phyloP scores from a whole-genome alignment of 2,113 vertebrate species.

The Camelus dromedarius region DNA sequence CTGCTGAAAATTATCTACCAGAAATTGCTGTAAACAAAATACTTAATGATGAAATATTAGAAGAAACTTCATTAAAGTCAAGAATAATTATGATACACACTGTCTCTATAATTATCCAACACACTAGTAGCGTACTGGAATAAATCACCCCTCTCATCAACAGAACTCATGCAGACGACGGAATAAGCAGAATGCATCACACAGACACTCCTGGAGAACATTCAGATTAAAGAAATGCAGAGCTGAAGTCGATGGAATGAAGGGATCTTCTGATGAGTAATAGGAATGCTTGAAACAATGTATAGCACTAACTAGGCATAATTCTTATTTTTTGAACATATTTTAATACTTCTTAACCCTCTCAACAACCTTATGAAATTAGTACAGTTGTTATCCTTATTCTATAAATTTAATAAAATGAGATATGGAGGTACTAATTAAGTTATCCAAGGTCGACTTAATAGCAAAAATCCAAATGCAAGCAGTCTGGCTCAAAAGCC shows the following conservation, averaged over 20 bases:
- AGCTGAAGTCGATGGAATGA: neutral
- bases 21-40: conserved; percentile 73
- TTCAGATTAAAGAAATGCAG: neutral
- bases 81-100: conserved; percentile 69
- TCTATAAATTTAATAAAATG: neutral
- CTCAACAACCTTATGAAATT: neutral
- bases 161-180: conserved; percentile 26
- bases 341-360: neutral
- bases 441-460: neutral
- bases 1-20: conserved; percentile 63
- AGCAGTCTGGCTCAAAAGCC: neutral
- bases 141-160: conserved; percentile 68
- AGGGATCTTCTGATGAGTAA: neutral
- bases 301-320: neutral
- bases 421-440: neutral
- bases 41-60: conserved; percentile 66
- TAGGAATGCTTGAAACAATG: neutral
- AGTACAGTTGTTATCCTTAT: neutral
- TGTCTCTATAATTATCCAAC: conserved; percentile 64
- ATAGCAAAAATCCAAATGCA: neutral
- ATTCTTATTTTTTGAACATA: neutral
- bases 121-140: conserved; percentile 25
- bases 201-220: neutral
- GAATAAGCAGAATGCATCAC: conserved; percentile 42
- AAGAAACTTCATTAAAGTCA: conserved; percentile 64